phyloP scores from a whole-genome alignment of 2,113 vertebrate genomes.

The Ammospiza caudacuta region DNA sequence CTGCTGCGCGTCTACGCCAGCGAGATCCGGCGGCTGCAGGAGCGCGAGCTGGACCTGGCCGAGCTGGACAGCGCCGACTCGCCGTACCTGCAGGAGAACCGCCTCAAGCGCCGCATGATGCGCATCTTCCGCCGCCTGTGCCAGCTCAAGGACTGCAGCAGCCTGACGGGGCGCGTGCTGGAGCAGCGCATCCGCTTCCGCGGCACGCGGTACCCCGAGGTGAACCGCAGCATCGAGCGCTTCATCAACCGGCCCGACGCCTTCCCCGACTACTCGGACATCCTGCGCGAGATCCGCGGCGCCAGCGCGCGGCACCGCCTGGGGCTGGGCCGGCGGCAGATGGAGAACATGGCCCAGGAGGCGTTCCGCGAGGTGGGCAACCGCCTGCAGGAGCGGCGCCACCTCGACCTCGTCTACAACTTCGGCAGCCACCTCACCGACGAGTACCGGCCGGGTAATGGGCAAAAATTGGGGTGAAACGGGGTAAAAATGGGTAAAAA shows the following conservation, averaged over 20 bases:
- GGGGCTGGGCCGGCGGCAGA: not conserved
- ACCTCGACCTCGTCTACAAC: constrained; percentile 74
- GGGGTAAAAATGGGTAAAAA: too few relatives aligned
- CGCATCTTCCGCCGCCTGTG: not conserved
- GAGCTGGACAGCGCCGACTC: not conserved
- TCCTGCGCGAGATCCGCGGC: not conserved
- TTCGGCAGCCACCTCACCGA: constrained; percentile 91
- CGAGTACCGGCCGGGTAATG: constrained; percentile 57
- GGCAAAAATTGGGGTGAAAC: too few relatives aligned
- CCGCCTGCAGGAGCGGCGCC: not conserved
- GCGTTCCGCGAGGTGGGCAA: not conserved
- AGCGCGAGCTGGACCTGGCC: not conserved
- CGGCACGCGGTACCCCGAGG: not conserved
- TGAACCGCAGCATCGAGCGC: not conserved
- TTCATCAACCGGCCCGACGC: constrained; percentile 10
- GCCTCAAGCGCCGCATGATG: not conserved
- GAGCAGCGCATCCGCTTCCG: not conserved
- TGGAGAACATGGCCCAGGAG: not conserved
- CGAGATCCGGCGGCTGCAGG: not conserved
- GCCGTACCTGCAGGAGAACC: not conserved
- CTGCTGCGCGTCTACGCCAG: not conserved
- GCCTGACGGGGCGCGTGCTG: not conserved
- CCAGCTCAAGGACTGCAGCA: not conserved
- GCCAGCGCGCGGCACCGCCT: not conserved
- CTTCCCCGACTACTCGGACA: not conserved